Evolutionary conservation across 2,888 invertebrate species (phyloP), one percentile per base, ranked within the genome.

Genomic region (Ganaspis brasiliensis): DNA sequence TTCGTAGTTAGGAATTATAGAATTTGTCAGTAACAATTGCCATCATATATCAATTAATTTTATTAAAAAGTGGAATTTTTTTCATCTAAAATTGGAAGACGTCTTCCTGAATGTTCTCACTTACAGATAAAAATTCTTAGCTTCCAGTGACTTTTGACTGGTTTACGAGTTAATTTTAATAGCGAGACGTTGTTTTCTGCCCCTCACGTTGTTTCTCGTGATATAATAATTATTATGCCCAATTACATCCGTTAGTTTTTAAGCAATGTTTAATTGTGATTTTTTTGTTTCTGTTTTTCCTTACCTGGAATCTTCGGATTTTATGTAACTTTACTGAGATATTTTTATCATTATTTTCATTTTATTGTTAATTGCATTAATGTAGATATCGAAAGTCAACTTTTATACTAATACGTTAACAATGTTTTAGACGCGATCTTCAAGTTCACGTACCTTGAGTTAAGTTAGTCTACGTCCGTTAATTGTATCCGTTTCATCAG

Each of bases 261-360:
- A 75, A 81, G 79, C 56, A 76, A 73, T 70, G 14, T 74, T 52
- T 78, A 77, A 72, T 83, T 81, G 80, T 82, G 79, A 80, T 82
- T 77, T 82, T 77, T 79, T 82, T 73, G 79, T 83, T 82, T 79
- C 72, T 77, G 75, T 76, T 8, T 55, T 75, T 75, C 75, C 45
- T 75, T 73, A 81, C 35, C 59, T 73, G 31, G 10, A 71, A n/a
- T 40, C 40, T 73, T 67, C 12, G 57, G 79, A 70, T 81, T 73
- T 67, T 73, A 56, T 75, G 70, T 56, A 67, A 77, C 70, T 81
- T 75, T 81, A 80, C 77, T 76, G 78, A 37, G 59, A 35, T n/a
- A 37, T 40, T 63, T 21, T 63, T 40, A 26, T 35, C 1, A 31
- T 40, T 59, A 59, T 59, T n/a, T 67, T 67, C 45, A 2, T 67